These are phyloP conservation scores for Microtus ochrogaster DNA, from an alignment of 2,113 vertebrate genomes.

Conservation along the genomic window DNA sequence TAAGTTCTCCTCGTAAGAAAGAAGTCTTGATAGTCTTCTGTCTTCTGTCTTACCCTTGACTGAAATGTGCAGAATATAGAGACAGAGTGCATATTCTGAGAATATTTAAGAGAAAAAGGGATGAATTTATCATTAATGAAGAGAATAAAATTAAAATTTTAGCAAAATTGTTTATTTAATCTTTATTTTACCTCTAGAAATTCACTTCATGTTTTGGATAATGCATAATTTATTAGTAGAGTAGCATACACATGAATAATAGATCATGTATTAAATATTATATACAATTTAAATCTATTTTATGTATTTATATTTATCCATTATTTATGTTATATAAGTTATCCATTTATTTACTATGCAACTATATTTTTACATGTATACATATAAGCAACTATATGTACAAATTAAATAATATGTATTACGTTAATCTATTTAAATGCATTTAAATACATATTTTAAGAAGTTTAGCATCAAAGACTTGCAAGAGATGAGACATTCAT, in stretches of 20 bases:
- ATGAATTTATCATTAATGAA: slow-evolving; percentile 34
- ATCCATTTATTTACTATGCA: neutral
- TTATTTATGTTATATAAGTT: slow-evolving; percentile 1
- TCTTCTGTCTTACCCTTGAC: slow-evolving; percentile 10
- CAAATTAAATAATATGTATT: slow-evolving; percentile 29
- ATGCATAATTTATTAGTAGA: slow-evolving; percentile 47
- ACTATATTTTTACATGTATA: neutral
- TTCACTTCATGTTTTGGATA: slow-evolving; percentile 22
- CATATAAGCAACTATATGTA: neutral
- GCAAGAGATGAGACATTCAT: neutral
- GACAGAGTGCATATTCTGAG: neutral
- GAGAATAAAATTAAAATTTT: slow-evolving; percentile 27
- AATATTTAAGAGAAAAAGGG: slow-evolving; percentile 1
- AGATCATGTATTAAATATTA: slow-evolving; percentile 32
- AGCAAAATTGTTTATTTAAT: slow-evolving; percentile 52
- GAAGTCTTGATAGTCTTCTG: neutral
- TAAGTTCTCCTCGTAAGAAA: neutral
- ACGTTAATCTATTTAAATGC: slow-evolving; percentile 29
- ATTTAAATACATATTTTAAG: slow-evolving; percentile 49
- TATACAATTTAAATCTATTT: slow-evolving; percentile 38
- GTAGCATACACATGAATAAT: slow-evolving; percentile 29
- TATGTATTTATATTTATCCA: slow-evolving; percentile 40
- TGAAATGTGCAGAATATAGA: slow-evolving; percentile 39
- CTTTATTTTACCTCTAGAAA: slow-evolving; percentile 38
- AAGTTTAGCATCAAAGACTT: slow-evolving; percentile 48